Conservation (phyloP, 2,888 invertebrate species). For the Athalia rosae region DNA sequence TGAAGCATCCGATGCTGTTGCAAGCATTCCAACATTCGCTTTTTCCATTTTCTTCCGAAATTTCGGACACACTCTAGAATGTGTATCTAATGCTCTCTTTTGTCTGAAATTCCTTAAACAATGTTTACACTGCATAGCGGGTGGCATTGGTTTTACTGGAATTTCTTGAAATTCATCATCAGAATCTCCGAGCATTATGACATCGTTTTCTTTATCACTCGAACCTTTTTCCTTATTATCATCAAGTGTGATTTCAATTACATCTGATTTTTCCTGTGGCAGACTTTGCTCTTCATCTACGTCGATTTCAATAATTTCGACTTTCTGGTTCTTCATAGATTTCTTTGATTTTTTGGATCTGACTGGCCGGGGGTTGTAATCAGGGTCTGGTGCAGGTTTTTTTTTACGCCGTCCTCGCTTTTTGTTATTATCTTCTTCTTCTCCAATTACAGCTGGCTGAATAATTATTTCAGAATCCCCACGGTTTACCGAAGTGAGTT, state of each 20-base stretch:
- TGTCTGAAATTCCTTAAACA: conserved; percentile 66
- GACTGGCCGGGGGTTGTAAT: conserved; percentile 58
- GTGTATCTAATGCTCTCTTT: conserved; percentile 63
- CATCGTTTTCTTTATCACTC: conserved; percentile 71
- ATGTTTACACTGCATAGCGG: conserved; percentile 62
- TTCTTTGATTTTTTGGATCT: conserved; percentile 55
- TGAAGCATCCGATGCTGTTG: background rate
- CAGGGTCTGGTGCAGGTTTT: conserved; percentile 57
- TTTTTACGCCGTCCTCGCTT: conserved; percentile 61
- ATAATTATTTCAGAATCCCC: conserved; percentile 71
- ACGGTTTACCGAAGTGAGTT: conserved; percentile 68
- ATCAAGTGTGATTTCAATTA: conserved; percentile 66
- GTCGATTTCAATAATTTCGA: conserved; percentile 70
- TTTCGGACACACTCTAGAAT: conserved; percentile 65
- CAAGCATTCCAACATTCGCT: conserved; percentile 46
- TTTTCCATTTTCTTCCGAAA: conserved; percentile 54
- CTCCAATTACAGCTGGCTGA: conserved; percentile 63
- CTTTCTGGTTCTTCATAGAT: conserved; percentile 45
- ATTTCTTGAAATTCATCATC: conserved; percentile 58
- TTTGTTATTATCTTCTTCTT: conserved; percentile 57
- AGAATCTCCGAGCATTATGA: conserved; percentile 69
- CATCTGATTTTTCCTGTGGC: conserved; percentile 51
- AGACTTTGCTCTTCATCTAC: conserved; percentile 59
- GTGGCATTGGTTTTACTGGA: conserved; percentile 43
- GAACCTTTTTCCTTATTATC: conserved; percentile 69